Conservation (phyloP, 2,888 invertebrate genomes). For the Trachelus tabidus region DNA sequence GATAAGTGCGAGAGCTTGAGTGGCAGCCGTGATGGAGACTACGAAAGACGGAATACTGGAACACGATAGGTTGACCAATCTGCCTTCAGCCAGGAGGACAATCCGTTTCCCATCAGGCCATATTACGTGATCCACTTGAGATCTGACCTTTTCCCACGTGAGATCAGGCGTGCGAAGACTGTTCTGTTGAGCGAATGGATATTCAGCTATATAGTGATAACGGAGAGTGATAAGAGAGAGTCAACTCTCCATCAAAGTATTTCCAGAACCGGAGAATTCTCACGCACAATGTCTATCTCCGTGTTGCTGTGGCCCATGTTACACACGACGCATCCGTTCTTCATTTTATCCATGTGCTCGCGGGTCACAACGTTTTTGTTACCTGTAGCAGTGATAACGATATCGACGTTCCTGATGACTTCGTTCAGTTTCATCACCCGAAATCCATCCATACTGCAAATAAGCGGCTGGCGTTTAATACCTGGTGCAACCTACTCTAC, state of each 20-base stretch:
- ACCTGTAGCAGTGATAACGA: conserved; percentile 97
- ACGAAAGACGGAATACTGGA: conserved; percentile 98
- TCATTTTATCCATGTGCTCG: conserved; percentile 97
- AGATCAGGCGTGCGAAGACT: conserved; percentile 92
- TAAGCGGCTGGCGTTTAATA: neutral
- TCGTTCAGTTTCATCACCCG: conserved; percentile 95
- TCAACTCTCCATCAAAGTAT: conserved; percentile 3
- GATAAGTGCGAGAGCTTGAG: conserved; percentile 95
- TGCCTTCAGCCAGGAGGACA: conserved; percentile 92
- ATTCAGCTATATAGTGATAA: conserved; percentile 8
- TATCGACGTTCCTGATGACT: conserved; percentile 92
- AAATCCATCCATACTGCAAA: conserved; percentile 92
- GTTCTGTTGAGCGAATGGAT: conserved; percentile 70
- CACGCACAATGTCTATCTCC: conserved; percentile 89
- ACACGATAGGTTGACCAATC: conserved; percentile 95
- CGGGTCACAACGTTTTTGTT: conserved; percentile 96
- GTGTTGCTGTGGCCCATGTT: conserved; percentile 99
- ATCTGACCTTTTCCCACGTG: conserved; percentile 96
- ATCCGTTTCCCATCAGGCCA: conserved; percentile 98
- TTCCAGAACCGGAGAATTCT: neutral
- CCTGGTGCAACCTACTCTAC: neutral
- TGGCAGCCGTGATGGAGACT: conserved; percentile 96
- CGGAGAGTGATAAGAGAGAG: neutral
- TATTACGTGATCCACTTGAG: conserved; percentile 98
- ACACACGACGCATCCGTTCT: conserved; percentile 94